These are phyloP conservation scores for Delia radicum DNA, from an alignment of 1,140 invertebrate genomes.

Conservation along the genomic window DNA sequence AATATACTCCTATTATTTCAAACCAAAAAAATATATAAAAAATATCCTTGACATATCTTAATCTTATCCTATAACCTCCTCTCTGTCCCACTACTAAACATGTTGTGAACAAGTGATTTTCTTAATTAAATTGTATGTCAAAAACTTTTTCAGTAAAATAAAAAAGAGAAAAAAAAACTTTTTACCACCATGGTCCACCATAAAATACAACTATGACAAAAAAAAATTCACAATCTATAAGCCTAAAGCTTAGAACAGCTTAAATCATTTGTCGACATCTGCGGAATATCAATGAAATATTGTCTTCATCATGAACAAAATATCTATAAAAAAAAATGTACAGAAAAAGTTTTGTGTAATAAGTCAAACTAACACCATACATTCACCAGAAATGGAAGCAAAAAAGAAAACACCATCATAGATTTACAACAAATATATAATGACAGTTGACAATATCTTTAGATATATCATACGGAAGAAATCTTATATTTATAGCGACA, in stretches of 20 bases:
- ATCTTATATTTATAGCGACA: not conserved
- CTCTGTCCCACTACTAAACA: not conserved
- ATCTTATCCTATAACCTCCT: not conserved
- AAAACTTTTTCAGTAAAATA: slow-evolving; percentile 22
- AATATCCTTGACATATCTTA: slow-evolving; percentile 15
- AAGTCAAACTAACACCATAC: slow-evolving; percentile 25
- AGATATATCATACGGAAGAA: not conserved
- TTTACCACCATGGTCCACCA: not conserved
- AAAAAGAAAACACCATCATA: not conserved
- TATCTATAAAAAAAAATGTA: not conserved
- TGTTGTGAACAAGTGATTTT: slow-evolving; percentile 14
- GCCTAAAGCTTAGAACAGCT: slow-evolving; percentile 22
- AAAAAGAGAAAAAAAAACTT: not conserved
- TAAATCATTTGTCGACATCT: slow-evolving; percentile 28
- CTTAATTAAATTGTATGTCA: slow-evolving; percentile 31
- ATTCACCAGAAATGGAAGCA: not conserved
- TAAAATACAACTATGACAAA: not conserved
- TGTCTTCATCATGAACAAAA: not conserved
- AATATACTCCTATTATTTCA: too few relatives aligned
- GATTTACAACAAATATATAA: not conserved
- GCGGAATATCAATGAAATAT: slow-evolving; percentile 29
- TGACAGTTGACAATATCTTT: slow-evolving; percentile 23
- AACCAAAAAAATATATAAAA: too few relatives aligned
- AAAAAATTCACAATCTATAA: slow-evolving; percentile 8
- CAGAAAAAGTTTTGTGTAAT: slow-evolving; percentile 13